Conservation (phyloP, 2,888 invertebrate genomes). For the Brachypalpus laphriformis region DNA sequence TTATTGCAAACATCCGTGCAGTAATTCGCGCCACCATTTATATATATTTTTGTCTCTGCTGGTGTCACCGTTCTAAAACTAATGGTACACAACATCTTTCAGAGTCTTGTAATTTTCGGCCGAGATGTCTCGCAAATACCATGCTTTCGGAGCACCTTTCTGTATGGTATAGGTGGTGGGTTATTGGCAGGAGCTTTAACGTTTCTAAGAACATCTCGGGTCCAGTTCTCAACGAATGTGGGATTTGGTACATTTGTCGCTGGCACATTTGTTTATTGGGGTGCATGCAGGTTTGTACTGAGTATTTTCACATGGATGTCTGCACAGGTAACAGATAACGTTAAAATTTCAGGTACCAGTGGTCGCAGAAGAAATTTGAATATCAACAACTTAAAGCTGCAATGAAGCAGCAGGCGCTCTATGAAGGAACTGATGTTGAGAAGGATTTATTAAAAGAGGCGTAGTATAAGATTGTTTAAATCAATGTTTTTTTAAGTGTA, state of each 20-base stretch:
- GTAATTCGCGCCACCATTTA: not conserved
- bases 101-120: constrained; percentile 87
- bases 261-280: constrained; percentile 88
- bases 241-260: constrained; percentile 87
- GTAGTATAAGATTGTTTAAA: constrained; percentile 3
- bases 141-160: constrained; percentile 90
- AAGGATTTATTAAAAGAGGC: constrained; percentile 75
- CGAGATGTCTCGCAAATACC: constrained; percentile 89
- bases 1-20: not conserved
- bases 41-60: not conserved
- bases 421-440: constrained; percentile 86
- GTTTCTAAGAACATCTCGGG: constrained; percentile 90
- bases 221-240: constrained; percentile 86
- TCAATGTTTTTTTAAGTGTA: not conserved
- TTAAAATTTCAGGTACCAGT: constrained; percentile 84
- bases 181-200: constrained; percentile 86
- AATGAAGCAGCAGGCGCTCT: constrained; percentile 85
- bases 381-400: constrained; percentile 86
- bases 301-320: not conserved
- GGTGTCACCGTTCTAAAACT: no score
- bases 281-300: constrained; percentile 83
- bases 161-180: constrained; percentile 89
- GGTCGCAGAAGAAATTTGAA: constrained; percentile 87
- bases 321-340: not conserved
- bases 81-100: constrained; percentile 78